Evolutionary conservation across 2,797 vertebrate genomes (phyloP), one percentile per base, ranked within the genome.

Genomic region (Chaetodon trifasciatus): DNA sequence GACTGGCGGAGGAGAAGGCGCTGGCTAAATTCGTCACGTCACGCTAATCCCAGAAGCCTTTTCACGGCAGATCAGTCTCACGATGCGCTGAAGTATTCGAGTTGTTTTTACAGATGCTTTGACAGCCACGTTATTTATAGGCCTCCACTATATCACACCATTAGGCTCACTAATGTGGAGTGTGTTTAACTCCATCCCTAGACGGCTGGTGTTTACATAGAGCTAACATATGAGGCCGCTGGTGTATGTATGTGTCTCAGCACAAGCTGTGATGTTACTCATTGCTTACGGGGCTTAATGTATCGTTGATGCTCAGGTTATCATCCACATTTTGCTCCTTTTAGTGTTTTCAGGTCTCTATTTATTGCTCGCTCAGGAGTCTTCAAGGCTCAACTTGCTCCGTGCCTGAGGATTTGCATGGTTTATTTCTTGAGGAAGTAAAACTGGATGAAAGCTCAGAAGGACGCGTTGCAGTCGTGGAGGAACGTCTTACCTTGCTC

Each of bases 11-110:
- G 81, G 77, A 77, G 76, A 50, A 67, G 73, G 11, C 55, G 35
- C 69, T n/a, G 49, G 67, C 79, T 77, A 70, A 77, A 81, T 91
- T 88, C 8, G 57, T 84, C 86, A 76, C 81, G 77, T 79, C 81
- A 32, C 47, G 21, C 79, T 76, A 76, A 90, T 88, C 81, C 82
- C 80, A 50, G 64, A 76, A 78, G 83, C 78, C 46, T 82, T 86
- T 88, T 88, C 84, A 76, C 44, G 37, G 81, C 78, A 73, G 81
- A 90, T 88, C 84, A 78, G 78, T 86, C 75, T 56, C 85, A 62
- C 57, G 35, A 70, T 21, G 42, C 39, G 39, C 69, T 53, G 23
- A 64, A 71, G 68, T 63, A 47, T 74, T 62, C 0, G 7, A 62
- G 68, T 68, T 83, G 80, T 86, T 89, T 86, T 85, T 78, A 79